Percentiles rank a stretch among this genome's conserved stretches.
Evolutionary conservation across 2,888 invertebrate species (phyloP).

Genomic region (Leptodirus hochenwartii): DNA sequence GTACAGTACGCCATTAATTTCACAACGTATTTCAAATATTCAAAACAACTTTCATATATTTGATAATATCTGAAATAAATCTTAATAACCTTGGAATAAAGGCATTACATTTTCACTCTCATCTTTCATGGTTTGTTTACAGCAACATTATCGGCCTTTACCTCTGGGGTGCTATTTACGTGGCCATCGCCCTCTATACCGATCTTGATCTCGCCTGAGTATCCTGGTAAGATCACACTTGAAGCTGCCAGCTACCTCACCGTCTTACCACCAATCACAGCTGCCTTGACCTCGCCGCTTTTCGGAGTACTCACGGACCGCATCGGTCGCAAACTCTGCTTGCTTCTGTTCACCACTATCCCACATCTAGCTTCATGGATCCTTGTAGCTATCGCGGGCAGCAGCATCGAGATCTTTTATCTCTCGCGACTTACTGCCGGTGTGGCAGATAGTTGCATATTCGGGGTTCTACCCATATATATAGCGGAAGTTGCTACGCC

Average conservation of each 20-base stretch:
- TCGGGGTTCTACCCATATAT: constrained; percentile 15
- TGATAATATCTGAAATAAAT: too few species aligned
- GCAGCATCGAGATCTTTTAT: constrained; percentile 18
- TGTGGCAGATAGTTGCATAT: constrained; percentile 17
- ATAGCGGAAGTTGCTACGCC: constrained; percentile 19
- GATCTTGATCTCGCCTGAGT: constrained; percentile 11
- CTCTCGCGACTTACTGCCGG: constrained; percentile 17
- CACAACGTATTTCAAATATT: too few species aligned
- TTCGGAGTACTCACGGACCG: constrained; percentile 10
- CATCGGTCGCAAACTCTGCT: constrained; percentile 16
- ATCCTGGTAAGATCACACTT: constrained; percentile 9
- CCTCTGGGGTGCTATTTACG: constrained; percentile 12
- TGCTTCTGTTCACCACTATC: constrained; percentile 14
- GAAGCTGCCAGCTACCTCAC: constrained; percentile 14
- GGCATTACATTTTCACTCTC: too few species aligned
- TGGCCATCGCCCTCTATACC: constrained; percentile 16
- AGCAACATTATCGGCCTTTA: constrained; percentile 13
- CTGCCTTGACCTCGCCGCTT: constrained; percentile 11
- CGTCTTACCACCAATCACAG: constrained; percentile 13
- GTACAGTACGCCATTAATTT: too few species aligned
- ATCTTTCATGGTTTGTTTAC: constrained; percentile 10
- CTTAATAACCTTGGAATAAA: too few species aligned
- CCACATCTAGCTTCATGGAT: constrained; percentile 17
- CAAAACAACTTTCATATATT: too few species aligned
- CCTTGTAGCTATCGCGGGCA: constrained; percentile 15